Base-by-base conservation (phyloP, 2,113 vertebrate genomes). In the Grammomys dolichurus region DNA sequence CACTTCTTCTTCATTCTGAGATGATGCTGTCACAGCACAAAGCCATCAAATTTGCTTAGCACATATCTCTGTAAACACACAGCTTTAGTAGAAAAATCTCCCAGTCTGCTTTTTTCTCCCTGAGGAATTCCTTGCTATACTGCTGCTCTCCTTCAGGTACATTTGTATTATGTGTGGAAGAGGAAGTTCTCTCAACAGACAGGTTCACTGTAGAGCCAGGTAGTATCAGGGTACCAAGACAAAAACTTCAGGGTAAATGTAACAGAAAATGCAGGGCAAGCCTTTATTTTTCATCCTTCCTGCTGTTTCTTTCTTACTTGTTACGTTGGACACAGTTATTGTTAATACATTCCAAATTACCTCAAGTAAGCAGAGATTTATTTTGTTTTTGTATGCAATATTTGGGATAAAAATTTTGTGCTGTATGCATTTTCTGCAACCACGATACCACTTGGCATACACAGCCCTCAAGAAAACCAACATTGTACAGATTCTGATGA, bases 101-200 rank as follows among this genome's bases (percentile, higher is more conserved):
- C 63, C 11, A 7, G 43, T 76, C 58, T 84, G 26, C 48, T 20
- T n/a, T 7, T 14, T 1, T 28, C 7, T 46, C 33, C 2, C 2
- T 7, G 12, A 14, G 24, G 3, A 36, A 10, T 76, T 51, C 3
- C 33, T 40, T 72, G 5, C n/a, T 8, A 0, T 12, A 7, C 28
- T 7, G 3, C 48, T 0, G 0, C 4, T 26, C 1, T 33, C 14
- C 14, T 22, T 0, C 8, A 33, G 26, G 0, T 6, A 31, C 2
- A 0, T 9, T 1, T 6, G 4, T 14, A 3, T 1, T n/a, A 0
- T 0, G 0, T 12, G 13, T 43, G 26, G n/a, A 5, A 5, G 5
- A 75, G 2, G 20, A 28, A 2, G 0, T 16, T 36, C 6, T 10
- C 54, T 36, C 56, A 5, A 2, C 12, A 10, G 3, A 28, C 0